phyloP scores from a whole-genome alignment of 2,113 vertebrate genomes.

The Oreocharis arfaki region DNA sequence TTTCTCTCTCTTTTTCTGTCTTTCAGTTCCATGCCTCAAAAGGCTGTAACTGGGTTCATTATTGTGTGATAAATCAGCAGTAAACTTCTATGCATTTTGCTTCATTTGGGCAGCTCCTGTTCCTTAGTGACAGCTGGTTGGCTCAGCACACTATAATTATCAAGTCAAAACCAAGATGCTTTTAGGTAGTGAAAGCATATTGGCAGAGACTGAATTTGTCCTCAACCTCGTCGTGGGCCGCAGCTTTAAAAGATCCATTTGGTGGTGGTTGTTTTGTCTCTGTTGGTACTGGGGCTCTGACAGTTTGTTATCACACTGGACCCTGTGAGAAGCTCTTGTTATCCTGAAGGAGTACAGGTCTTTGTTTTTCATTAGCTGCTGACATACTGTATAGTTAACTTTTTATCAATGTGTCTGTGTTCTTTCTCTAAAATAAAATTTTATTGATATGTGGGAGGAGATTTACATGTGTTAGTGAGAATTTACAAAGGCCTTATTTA shows the following conservation, averaged over 20 bases:
- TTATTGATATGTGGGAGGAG: neutral
- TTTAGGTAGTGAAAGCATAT: neutral
- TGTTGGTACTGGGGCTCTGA: neutral
- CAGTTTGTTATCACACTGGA: neutral
- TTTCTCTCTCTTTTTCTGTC: neutral
- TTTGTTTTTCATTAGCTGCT: slow-evolving; percentile 2
- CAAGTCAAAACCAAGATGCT: slow-evolving; percentile 12
- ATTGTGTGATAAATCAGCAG: neutral
- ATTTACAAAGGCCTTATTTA: neutral
- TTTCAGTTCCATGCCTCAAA: slow-evolving; percentile 2
- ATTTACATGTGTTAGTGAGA: neutral
- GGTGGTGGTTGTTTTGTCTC: neutral
- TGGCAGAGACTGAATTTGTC: neutral
- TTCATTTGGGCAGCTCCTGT: neutral
- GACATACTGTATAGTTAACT: neutral
- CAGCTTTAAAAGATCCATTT: neutral
- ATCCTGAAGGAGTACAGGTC: neutral
- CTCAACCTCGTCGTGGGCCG: neutral
- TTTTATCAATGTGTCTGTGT: neutral
- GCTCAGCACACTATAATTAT: neutral
- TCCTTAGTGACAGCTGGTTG: slow-evolving; percentile 27
- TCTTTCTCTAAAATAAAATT: slow-evolving; percentile 21
- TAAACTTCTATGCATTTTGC: neutral
- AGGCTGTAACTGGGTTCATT: neutral
- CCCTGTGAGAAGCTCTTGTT: neutral